phyloP scores from a whole-genome alignment of 2,888 invertebrate genomes.

The Mesorhabditis belari region DNA sequence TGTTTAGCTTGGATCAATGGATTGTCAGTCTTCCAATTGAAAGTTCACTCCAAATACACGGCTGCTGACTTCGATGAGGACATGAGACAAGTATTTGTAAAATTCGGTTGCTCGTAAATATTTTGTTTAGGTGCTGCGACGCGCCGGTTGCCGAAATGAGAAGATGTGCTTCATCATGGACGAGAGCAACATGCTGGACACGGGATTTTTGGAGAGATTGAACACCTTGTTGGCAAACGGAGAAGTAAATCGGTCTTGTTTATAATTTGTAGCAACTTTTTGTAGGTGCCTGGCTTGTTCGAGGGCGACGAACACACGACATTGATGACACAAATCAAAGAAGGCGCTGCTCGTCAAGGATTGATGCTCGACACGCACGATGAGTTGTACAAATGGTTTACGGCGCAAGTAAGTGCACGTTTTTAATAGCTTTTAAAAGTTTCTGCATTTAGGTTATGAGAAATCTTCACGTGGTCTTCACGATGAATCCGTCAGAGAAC shows the following conservation, averaged over 20 bases:
- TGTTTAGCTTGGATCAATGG: conserved; percentile 95
- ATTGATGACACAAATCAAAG: conserved; percentile 98
- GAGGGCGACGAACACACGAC: conserved; percentile 91
- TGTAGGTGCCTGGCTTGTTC: conserved; percentile 58
- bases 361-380: conserved; percentile 96
- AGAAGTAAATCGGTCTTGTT: conserved; percentile 74
- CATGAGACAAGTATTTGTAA: conserved; percentile 64
- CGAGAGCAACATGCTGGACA: conserved; percentile 89
- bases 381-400: conserved; percentile 99
- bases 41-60: conserved; percentile 97
- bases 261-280: conserved; percentile 61
- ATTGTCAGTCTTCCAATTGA: conserved; percentile 78
- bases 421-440: neutral
- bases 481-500: conserved; percentile 98
- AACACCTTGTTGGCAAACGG: conserved; percentile 97
- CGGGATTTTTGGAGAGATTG: conserved; percentile 96
- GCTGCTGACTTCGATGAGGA: conserved; percentile 99
- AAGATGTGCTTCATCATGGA: conserved; percentile 98
- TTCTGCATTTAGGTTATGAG: conserved; percentile 76
- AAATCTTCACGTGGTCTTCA: conserved; percentile 98
- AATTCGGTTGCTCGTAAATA: neutral
- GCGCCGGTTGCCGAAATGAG: conserved; percentile 69
- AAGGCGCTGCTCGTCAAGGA: conserved; percentile 94
- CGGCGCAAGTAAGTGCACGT: conserved; percentile 60
- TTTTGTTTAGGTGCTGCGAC: conserved; percentile 54